Conservation (phyloP, 2,797 vertebrate genomes). For the Poecilia picta region DNA sequence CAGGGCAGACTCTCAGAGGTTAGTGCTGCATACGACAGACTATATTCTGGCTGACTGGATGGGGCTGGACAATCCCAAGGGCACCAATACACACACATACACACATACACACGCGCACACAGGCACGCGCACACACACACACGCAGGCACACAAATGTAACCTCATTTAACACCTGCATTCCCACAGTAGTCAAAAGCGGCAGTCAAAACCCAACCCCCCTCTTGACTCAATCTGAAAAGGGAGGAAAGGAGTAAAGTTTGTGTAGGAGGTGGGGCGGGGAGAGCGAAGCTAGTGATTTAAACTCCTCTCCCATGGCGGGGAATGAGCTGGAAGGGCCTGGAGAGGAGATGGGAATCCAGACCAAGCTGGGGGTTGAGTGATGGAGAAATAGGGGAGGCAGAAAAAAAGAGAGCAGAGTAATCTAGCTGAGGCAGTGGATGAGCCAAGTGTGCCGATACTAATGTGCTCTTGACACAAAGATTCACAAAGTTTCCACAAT, state of each 20-base stretch:
- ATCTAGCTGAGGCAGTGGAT: conserved; percentile 67
- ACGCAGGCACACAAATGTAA: conserved; percentile 17
- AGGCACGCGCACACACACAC: conserved; percentile 10
- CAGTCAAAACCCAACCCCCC: conserved; percentile 48
- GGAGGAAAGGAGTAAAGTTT: conserved; percentile 28
- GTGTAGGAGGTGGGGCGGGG: conserved; percentile 12
- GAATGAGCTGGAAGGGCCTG: conserved; percentile 42
- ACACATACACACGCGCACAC: conserved; percentile 20
- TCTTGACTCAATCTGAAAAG: conserved; percentile 42
- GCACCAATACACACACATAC: conserved; percentile 5
- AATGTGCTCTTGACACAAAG: not conserved
- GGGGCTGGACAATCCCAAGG: conserved; percentile 20
- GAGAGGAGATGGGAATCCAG: conserved; percentile 50
- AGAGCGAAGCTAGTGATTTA: conserved; percentile 60
- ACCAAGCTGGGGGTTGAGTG: conserved; percentile 32
- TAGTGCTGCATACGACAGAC: conserved; percentile 52
- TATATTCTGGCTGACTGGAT: conserved; percentile 9
- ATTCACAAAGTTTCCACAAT: not conserved
- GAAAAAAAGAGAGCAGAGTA: conserved; percentile 42
- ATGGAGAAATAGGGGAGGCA: conserved; percentile 37
- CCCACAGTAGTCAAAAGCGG: conserved; percentile 68
- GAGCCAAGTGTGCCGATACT: conserved; percentile 3
- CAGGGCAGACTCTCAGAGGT: not conserved
- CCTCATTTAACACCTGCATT: conserved; percentile 64
- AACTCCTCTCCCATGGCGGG: conserved; percentile 41